Conservation (phyloP, 2,113 vertebrate species). For the Corythornis cristatus region DNA sequence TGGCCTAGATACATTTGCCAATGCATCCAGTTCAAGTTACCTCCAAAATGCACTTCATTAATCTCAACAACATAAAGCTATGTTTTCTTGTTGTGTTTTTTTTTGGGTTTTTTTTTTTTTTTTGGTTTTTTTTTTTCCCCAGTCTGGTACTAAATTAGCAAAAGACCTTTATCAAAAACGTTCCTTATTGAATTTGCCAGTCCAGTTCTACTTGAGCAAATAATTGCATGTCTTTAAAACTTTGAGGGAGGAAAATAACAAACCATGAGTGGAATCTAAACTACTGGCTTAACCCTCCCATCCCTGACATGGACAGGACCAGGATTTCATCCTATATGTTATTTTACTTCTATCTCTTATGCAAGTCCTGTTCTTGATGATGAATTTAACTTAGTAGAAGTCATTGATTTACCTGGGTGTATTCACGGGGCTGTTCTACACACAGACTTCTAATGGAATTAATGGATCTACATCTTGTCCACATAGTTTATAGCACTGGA, state of each 20-base stretch:
- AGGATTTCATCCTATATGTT: background rate
- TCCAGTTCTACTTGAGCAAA: background rate
- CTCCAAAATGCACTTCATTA: slow-evolving; percentile 7
- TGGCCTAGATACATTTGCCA: slow-evolving; percentile 12
- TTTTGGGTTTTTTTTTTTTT: background rate
- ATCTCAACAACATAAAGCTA: slow-evolving; percentile 8
- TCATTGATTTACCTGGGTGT: slow-evolving; percentile 22
- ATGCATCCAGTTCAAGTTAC: background rate
- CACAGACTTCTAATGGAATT: background rate
- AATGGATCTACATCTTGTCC: background rate
- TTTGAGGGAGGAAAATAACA: background rate
- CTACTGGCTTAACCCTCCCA: background rate
- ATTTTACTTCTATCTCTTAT: background rate
- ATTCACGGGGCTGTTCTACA: background rate
- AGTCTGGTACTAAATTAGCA: slow-evolving; percentile 2
- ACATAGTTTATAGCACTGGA: background rate
- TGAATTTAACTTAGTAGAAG: slow-evolving; percentile 10
- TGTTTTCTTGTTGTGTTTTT: background rate
- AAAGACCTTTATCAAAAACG: slow-evolving; percentile 28
- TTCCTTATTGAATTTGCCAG: slow-evolving; percentile 20
- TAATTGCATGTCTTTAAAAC: slow-evolving; percentile 15
- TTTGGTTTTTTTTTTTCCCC: slow-evolving; percentile 2
- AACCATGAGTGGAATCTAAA: slow-evolving; percentile 14
- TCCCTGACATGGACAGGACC: background rate
- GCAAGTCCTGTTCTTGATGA: background rate